Evolutionary conservation across 2,797 vertebrate species (phyloP), one percentile per base, ranked within the genome.

Genomic region (Amblyopsis hoosieri): DNA sequence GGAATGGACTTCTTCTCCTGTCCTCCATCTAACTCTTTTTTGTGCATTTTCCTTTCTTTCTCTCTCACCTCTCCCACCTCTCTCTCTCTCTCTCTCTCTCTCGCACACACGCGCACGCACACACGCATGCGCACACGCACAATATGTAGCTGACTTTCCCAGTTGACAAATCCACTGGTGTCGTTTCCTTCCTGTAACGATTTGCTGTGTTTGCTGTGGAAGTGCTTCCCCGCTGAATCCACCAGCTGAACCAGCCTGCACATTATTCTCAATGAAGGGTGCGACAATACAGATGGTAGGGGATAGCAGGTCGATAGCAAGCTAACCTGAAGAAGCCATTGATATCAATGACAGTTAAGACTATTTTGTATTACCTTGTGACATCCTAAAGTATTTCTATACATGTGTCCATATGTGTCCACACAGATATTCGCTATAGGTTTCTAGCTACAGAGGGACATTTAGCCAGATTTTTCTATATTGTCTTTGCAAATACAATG

Each of bases 191-290:
- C 62, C 69, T 77, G 81, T 84, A 87, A 87, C 81, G 83, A 87
- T 89, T 81, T 77, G 76, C 76, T 79, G 71, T 85, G 81, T 81
- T 85, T 87, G 77, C 68, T 76, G 71, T 68, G 64, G 12, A 76
- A 81, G 71, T 67, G 78, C 72, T 65, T 69, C 75, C 81, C 83
- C 6, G 77, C 78, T 83, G 75, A 70, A 85, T 78, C 74, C 72
- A 78, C 70, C 75, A 74, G 71, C 77, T 66, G 79, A 86, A 80
- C 67, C 65, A 7, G 4, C 71, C 64, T 69, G 69, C 69, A 79
- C 68, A 83, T 86, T 85, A 79, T 81, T 77, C 69, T 79, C 82
- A 86, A 77, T 79, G 78, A 84, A 80, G 71, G 73, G 70, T 78
- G 81, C 73, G 75, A 37, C 72, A 67, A 72, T 64, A 72, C 68